These are phyloP conservation scores for Gymnocephalus cernua DNA, from an alignment of 2,113 vertebrate genomes.

Conservation along the genomic window DNA sequence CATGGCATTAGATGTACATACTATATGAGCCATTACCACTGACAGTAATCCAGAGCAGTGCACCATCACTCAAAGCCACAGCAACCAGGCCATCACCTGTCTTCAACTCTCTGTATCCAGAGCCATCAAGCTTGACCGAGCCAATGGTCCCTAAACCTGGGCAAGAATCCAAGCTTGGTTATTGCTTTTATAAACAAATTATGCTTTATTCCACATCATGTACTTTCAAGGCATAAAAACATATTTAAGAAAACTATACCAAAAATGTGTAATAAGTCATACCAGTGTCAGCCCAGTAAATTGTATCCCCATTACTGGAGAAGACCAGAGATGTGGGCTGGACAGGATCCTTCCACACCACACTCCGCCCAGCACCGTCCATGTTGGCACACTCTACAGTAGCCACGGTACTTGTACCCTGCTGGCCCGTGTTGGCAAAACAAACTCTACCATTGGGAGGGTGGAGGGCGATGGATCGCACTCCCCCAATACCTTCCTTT, in stretches of 20 bases:
- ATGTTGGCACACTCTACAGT: constrained; percentile 88
- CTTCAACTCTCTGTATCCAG: constrained; percentile 81
- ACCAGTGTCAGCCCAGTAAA: constrained; percentile 92
- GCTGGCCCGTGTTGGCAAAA: constrained; percentile 80
- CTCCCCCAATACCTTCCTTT: constrained; percentile 65
- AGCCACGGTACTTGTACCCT: rapidly evolving
- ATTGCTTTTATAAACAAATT: neutral
- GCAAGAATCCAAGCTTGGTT: constrained; percentile 11
- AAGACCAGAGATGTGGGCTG: constrained; percentile 85
- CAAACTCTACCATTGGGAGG: constrained; percentile 86
- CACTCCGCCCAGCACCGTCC: constrained; percentile 83
- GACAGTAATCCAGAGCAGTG: constrained; percentile 89
- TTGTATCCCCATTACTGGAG: constrained; percentile 76
- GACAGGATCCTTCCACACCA: constrained; percentile 84
- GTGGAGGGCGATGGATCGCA: constrained; percentile 84
- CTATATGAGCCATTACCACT: constrained; percentile 68
- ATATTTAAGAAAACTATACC: neutral
- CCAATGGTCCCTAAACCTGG: constrained; percentile 84
- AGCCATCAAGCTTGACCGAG: constrained; percentile 86
- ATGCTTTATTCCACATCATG: neutral
- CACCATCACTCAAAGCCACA: constrained; percentile 81
- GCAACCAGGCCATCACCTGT: constrained; percentile 77
- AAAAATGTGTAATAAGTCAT: constrained; percentile 23
- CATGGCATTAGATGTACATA: neutral
- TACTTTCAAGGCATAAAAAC: neutral